Conservation (phyloP, 23 tunicate genomes). For the Ascidia mentula region DNA sequence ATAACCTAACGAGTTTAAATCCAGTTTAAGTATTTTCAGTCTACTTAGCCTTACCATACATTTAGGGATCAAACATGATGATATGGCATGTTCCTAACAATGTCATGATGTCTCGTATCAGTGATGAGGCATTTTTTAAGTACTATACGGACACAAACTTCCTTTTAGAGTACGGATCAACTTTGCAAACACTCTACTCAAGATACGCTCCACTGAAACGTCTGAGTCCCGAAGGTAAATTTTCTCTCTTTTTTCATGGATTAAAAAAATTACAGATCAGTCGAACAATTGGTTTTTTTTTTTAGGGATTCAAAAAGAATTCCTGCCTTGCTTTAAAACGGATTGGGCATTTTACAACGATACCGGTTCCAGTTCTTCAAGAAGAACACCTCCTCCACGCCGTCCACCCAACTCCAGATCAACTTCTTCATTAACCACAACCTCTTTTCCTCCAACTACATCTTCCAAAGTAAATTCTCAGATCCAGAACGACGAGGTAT, state of each 20-base stretch:
- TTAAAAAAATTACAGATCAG: no score
- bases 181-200: neutral
- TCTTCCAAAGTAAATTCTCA: no score
- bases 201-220: neutral
- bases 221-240: neutral
- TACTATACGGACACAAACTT: neutral
- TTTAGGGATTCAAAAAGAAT: neutral
- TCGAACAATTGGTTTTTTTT: neutral
- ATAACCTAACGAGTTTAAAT: no score
- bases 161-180: neutral
- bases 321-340: neutral
- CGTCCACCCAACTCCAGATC: neutral
- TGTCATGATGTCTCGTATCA: neutral
- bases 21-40: no score
- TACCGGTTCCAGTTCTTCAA: neutral
- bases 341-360: neutral
- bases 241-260: neutral
- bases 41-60: neutral
- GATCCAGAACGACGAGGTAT: no score
- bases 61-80: conserved; percentile 3
- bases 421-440: no score
- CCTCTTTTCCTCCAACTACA: no score
- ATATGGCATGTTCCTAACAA: neutral
- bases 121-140: neutral
- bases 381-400: neutral